Evolutionary conservation across 2,797 vertebrate species (phyloP), one percentile per base, ranked within the genome.

Genomic region (Silurus aristotelis): DNA sequence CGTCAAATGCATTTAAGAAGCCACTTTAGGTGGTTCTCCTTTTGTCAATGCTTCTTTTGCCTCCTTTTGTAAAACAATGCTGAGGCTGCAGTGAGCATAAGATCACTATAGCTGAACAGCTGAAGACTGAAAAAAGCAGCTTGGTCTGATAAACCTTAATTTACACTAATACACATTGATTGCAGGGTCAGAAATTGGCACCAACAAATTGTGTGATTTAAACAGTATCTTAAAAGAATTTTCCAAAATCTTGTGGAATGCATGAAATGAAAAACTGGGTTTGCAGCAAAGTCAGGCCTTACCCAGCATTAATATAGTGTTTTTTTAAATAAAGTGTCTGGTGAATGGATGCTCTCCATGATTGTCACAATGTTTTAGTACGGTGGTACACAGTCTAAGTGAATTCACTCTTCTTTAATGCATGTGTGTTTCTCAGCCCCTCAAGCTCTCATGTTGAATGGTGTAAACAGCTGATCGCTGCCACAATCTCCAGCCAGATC

Each of bases 381-480:
- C 9, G 52, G n/a, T 71, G 22, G 71, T 72, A 22, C 22, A 12
- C 17, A 52, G 25, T 60, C 3, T 83, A 46, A 17, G 10, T 63
- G n/a, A 15, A 70, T 38, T 84, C 43, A 38, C 56, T 68, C 43
- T 22, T 22, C 1, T 10, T 80, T 38, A 38, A 22, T 67, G 19
- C 52, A 0, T 77, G 31, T 71, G 12, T 76, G 27, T 78, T 13
- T n/a, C 31, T 71, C 91, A 99, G 98, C 93, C 96, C 97, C 1
- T 94, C 97, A 92, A 96, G 97, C 87, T 98, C 97, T 67, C 98
- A 99, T 73, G 98, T 99, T 85, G 98, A 99, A 89, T 99, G 98
- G 98, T 99, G 98, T 91, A 99, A 99, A 93, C 97, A 99, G 93
- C 95, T 99, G 82, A 99, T 99, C 43, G 98, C 98, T 83, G 98